A percentile compares a stretch with the other conserved stretches of the same genome.
phyloP scores from a whole-genome alignment of 2,888 invertebrate species.

The Ichneumoninae sp. region DNA sequence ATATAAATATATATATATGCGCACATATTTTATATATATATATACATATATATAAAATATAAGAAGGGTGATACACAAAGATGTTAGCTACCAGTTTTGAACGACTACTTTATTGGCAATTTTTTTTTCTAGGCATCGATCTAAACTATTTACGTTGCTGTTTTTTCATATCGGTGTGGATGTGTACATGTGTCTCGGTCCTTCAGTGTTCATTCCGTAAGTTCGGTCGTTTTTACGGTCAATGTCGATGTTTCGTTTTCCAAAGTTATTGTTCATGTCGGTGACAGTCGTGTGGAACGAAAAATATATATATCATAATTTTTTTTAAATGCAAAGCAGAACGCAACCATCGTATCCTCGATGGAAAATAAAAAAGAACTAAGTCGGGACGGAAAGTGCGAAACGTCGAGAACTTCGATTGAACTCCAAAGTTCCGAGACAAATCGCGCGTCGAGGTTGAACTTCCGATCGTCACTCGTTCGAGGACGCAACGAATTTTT shows the following conservation, averaged over 20 bases:
- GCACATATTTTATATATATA: constrained; percentile 28
- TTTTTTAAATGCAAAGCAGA: not conserved
- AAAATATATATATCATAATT: not conserved
- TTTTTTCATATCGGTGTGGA: constrained; percentile 78
- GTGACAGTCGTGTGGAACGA: not conserved
- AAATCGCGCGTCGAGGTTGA: not conserved
- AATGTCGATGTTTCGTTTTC: not conserved
- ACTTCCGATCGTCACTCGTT: not conserved
- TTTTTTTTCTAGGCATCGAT: constrained; percentile 82
- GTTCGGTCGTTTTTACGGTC: constrained; percentile 4
- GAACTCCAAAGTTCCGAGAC: not conserved
- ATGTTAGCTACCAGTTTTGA: constrained; percentile 85
- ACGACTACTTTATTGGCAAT: constrained; percentile 85
- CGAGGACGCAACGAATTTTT: not conserved
- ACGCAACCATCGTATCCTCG: not conserved
- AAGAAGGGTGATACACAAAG: constrained; percentile 83
- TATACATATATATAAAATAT: constrained; percentile 70
- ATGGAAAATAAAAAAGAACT: not conserved
- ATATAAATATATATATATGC: not conserved
- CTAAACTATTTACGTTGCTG: constrained; percentile 83
- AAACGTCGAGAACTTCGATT: not conserved
- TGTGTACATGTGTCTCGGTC: constrained; percentile 51
- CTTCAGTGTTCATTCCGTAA: constrained; percentile 12
- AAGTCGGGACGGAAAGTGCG: not conserved
- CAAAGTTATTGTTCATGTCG: constrained; percentile 9